A percentile compares a stretch with the other conserved stretches of the same genome.
phyloP scores from a whole-genome alignment of 2,113 vertebrate genomes.

The Apodemus sylvaticus region DNA sequence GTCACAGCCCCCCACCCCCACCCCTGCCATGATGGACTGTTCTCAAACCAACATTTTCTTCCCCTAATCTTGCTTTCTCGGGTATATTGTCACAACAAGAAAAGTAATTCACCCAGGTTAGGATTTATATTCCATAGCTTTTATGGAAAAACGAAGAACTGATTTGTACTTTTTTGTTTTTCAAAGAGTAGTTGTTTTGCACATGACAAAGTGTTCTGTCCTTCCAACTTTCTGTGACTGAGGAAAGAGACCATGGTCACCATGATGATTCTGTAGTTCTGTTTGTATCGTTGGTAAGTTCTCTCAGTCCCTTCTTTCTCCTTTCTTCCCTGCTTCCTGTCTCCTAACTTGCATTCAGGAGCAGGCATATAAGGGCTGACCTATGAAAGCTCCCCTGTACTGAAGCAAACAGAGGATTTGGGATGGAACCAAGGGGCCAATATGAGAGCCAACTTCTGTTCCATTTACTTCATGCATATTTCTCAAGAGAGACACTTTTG shows the following conservation, averaged over 20 bases:
- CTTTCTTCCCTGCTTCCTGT: neutral
- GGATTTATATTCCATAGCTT: neutral
- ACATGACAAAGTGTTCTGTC: neutral
- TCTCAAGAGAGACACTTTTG: conserved; percentile 69
- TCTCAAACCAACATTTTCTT: neutral
- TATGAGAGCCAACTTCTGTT: conserved; percentile 33
- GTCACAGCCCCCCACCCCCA: too few relatives aligned
- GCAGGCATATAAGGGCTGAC: neutral
- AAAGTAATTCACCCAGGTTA: neutral
- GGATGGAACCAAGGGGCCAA: neutral
- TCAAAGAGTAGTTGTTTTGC: neutral
- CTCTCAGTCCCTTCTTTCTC: neutral
- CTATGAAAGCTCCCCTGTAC: neutral
- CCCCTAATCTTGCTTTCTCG: neutral
- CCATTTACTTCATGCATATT: conserved; percentile 32
- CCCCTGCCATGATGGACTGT: neutral
- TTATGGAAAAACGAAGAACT: neutral
- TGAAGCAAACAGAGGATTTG: conserved; percentile 44
- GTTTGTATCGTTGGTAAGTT: neutral
- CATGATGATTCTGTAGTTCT: neutral
- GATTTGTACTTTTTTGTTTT: neutral
- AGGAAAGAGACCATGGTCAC: neutral
- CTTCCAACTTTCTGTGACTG: neutral
- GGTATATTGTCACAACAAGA: neutral
- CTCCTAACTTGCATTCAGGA: neutral